Conservation (phyloP, 2,888 invertebrate species). For the Masnerella sp. region DNA sequence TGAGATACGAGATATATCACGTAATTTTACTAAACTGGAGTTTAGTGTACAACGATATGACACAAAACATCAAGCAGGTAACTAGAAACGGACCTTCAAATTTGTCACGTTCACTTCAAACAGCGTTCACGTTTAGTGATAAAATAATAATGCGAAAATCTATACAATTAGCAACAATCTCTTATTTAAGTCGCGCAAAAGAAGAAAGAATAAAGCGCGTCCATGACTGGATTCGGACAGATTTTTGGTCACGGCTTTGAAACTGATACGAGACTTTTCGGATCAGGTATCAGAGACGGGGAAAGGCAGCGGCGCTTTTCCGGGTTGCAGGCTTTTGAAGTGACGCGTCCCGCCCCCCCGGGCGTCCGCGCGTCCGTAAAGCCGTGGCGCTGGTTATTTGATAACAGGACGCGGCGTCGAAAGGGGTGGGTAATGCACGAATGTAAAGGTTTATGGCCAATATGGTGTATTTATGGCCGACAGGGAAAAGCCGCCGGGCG, state of each 20-base stretch:
- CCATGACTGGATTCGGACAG: slow-evolving; percentile 1
- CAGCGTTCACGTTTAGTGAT: no score
- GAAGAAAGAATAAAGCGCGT: no score
- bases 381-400: slow-evolving; percentile 68
- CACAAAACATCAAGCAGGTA: no score
- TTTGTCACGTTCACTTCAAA: no score
- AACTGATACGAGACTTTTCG: slow-evolving; percentile 49
- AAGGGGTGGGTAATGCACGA: slow-evolving; percentile 73
- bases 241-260: slow-evolving; percentile 26
- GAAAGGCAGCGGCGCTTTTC: slow-evolving; percentile 41
- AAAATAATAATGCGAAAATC: no score
- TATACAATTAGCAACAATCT: no score
- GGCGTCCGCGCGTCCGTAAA: slow-evolving; percentile 61
- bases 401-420: slow-evolving; percentile 65
- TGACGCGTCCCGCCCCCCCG: neutral
- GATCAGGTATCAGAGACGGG: slow-evolving; percentile 46
- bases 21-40: no score
- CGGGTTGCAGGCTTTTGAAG: slow-evolving; percentile 51
- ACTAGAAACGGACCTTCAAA: no score
- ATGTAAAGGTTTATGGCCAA: slow-evolving; percentile 76
- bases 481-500: slow-evolving; percentile 64
- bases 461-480: slow-evolving; percentile 74
- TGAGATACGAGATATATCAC: no score
- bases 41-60: no score
- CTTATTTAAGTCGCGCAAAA: no score